These are phyloP conservation scores for Campoletis raptor DNA, from an alignment of 2,888 invertebrate genomes.

Conservation along the genomic window DNA sequence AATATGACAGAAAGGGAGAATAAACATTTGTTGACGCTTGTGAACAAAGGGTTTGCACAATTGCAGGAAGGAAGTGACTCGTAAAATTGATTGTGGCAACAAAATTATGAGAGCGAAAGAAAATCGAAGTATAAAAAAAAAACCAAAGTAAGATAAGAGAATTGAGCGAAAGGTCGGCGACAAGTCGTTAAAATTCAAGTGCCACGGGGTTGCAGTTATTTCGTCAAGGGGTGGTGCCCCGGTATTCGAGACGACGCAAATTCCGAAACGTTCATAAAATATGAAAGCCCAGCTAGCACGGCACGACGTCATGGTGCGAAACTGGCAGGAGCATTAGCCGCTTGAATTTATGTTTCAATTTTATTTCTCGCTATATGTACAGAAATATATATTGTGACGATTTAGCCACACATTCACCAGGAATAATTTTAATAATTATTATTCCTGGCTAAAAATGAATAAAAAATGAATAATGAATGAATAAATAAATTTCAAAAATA, in stretches of 20 bases:
- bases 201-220: constrained; percentile 50
- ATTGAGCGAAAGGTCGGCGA: constrained; percentile 39
- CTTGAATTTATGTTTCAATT: constrained; percentile 70
- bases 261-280: constrained; percentile 61
- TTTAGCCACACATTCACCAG: too few species aligned
- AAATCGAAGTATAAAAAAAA: constrained; percentile 1
- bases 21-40: constrained; percentile 27
- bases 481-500: too few species aligned
- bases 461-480: too few species aligned
- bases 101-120: background rate
- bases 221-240: constrained; percentile 27
- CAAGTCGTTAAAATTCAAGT: constrained; percentile 64
- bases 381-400: too few species aligned
- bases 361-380: constrained; percentile 46
- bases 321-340: constrained; percentile 66
- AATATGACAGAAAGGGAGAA: background rate
- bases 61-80: constrained; percentile 29
- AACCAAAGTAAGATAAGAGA: constrained; percentile 9
- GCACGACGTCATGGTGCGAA: constrained; percentile 45
- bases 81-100: constrained; percentile 26
- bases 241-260: constrained; percentile 45
- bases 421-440: too few species aligned
- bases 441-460: too few species aligned
- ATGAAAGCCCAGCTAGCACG: constrained; percentile 47
- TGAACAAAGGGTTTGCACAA: constrained; percentile 13